Conservation (phyloP, 2,113 vertebrate genomes). For the Chloropsis cyanopogon region DNA sequence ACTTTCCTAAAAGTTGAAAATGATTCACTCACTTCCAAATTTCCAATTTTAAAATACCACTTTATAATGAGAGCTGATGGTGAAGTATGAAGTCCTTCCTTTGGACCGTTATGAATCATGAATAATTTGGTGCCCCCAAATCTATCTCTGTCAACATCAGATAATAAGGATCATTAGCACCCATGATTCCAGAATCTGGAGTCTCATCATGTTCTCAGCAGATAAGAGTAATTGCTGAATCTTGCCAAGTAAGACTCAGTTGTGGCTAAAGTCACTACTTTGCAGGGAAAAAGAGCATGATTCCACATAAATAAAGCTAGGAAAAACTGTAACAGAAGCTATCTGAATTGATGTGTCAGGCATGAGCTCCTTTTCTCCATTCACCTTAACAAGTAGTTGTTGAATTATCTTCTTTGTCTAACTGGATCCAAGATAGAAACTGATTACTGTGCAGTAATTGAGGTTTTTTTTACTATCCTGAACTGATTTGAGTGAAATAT, state of each 20-base stretch:
- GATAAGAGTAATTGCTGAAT: background rate
- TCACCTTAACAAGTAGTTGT: background rate
- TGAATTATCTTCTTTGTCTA: background rate
- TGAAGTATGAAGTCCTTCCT: background rate
- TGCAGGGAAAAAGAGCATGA: background rate
- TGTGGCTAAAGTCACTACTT: background rate
- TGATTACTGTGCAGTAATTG: background rate
- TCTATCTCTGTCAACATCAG: background rate
- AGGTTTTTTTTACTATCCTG: background rate
- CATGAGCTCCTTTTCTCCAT: background rate
- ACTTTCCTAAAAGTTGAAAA: background rate
- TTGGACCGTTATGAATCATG: background rate
- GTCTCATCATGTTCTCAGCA: background rate
- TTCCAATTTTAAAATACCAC: background rate
- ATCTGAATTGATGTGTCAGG: background rate
- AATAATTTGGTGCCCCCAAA: background rate
- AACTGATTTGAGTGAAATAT: fast-evolving
- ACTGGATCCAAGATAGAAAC: background rate
- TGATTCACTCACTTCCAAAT: background rate
- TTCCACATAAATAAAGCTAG: background rate
- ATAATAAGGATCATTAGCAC: background rate
- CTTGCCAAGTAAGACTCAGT: background rate
- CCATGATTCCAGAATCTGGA: background rate
- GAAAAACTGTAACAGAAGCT: background rate
- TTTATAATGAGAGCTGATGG: background rate